Evolutionary conservation across 2,113 vertebrate species (phyloP), one percentile per base, ranked within the genome.

Genomic region (Centropus unirufus): DNA sequence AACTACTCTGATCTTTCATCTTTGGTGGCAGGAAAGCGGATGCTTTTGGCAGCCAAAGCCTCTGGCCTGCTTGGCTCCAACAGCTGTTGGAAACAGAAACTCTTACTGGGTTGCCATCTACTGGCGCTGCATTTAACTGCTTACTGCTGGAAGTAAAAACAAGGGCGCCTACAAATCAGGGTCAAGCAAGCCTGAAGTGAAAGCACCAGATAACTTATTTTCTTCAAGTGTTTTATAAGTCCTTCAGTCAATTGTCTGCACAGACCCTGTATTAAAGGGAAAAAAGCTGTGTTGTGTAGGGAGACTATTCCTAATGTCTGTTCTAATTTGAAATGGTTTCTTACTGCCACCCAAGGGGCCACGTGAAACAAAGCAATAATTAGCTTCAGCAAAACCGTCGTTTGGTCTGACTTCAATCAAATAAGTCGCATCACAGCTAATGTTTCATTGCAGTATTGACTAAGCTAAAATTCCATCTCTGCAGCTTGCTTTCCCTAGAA

Each of bases 51-150:
- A 77, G 36, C 26, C 39, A 32, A 9, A 0, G 2, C 59, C 59
- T 62, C 44, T 14, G 79, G 24, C 5, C 54, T 36, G 80, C 2
- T 2, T 6, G 78, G 32, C 58, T 36, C 21, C 3, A 14, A 1
- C 52, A 61, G 77, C 74, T n/a, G 29, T 12, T 11, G 10, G 1
- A 16, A 75, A 4, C 40, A 1, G 67, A 93, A 89, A 46, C 39
- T 46, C 91, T 87, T 72, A 30, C 1, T 70, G 82, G 26, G 57
- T 95, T 96, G 92, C 93, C 87, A 93, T 86, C 95, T 96, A 92
- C 95, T 90, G 94, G 94, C 61, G 63, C 83, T 42, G 57, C 54
- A 2, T 77, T 67, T 84, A 34, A 94, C 44, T 94, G 88, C 94
- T 91, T 58, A 46, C 30, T 42, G 1, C 30, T 32, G 30, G 20